Percentiles rank a stretch among this genome's conserved stretches.
These are phyloP conservation scores for Montipora efflorescens DNA, from an alignment of 64 coral and sea anemone species.

Conservation along the genomic window DNA sequence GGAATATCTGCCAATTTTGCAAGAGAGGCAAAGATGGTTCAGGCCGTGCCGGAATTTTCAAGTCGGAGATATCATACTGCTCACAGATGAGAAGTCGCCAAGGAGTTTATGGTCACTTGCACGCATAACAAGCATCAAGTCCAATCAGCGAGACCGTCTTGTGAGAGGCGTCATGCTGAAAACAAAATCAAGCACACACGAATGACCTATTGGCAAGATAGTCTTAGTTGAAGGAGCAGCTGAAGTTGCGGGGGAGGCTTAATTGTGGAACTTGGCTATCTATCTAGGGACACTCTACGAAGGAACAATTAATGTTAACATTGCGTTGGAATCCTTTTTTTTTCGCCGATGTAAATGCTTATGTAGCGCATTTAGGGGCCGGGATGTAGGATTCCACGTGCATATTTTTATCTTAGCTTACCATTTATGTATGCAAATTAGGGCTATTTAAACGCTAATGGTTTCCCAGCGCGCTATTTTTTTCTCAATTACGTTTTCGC, in stretches of 20 bases:
- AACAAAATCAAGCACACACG: background rate
- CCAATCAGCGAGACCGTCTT: background rate
- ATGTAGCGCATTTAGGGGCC: conserved; percentile 27
- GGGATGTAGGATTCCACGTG: conserved; percentile 16
- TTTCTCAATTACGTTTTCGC: background rate
- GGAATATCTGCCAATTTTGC: background rate
- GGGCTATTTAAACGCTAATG: background rate
- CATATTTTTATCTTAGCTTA: background rate
- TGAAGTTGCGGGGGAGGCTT: background rate
- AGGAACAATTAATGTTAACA: conserved; percentile 21
- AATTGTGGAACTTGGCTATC: background rate
- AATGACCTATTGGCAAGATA: conserved; percentile 1
- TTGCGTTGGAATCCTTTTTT: background rate
- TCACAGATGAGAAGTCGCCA: background rate
- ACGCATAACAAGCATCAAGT: background rate
- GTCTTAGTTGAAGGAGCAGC: background rate
- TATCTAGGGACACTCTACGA: background rate
- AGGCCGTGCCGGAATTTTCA: background rate
- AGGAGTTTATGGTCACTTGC: background rate
- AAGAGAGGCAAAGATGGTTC: background rate
- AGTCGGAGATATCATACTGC: background rate
- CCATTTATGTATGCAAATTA: background rate
- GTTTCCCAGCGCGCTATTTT: background rate
- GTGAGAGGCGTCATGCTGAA: background rate
- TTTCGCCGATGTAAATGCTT: background rate